Evolutionary conservation across 2,888 invertebrate genomes (phyloP), one percentile per base, ranked within the genome.

Genomic region (Sericinus montela): DNA sequence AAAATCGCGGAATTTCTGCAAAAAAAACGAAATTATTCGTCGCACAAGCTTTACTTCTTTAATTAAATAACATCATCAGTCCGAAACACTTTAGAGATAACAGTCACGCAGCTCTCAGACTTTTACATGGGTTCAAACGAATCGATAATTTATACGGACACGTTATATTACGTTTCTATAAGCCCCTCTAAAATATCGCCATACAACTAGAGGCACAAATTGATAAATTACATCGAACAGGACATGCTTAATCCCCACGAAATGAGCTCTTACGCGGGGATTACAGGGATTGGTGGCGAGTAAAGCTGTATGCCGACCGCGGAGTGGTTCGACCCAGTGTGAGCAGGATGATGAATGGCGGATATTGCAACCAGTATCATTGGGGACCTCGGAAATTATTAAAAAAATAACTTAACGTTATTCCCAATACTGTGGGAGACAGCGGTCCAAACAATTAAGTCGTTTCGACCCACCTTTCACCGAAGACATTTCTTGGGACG

Each of bases 201-300:
- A 51, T 52, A 54, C 54, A 50, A 57, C 53, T 55, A 44, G 54
- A 58, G 55, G 46, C 59, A 62, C 62, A 62, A 79, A 81, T 83
- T 84, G 81, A 84, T 84, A 84, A 82, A 85, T 81, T 71, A 80
- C 75, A 66, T 56, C 54, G 59, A 56, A 54, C 62, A 60, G 72
- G 70, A 75, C 74, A 75, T 65, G 63, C 57, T 65, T 83, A 84
- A 83, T 83, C 80, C 77, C 58, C 60, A 63, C 60, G 65, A 69
- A 83, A 80, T 76, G 75, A 73, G 62, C 70, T 67, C 72, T 82
- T 79, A 80, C 62, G 57, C 54, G 56, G 60, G 72, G 80, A 80
- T 82, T 80, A 80, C 72, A 72, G 59, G 52, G 50, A 41, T 41
- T 41, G 49, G 39, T 49, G 45, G 48, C 44, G 19, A 45, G 35